These are phyloP conservation scores for Proteles cristata DNA, from an alignment of 2,113 vertebrate species.

Conservation along the genomic window DNA sequence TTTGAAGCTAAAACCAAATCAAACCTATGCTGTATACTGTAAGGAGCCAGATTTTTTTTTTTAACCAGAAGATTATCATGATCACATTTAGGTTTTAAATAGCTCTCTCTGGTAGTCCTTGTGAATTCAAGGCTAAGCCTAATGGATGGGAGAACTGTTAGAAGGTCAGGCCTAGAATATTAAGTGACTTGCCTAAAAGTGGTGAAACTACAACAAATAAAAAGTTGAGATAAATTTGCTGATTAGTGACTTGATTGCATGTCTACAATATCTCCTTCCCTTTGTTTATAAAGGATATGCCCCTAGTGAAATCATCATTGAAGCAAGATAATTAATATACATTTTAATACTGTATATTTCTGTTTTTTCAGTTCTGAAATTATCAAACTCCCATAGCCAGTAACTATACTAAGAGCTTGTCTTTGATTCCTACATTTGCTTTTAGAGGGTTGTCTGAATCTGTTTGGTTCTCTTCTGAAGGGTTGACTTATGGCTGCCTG, in stretches of 20 bases:
- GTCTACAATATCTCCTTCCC: not conserved
- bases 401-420: not conserved
- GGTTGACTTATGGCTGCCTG: not conserved
- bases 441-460: not conserved
- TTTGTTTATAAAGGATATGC: constrained; percentile 3
- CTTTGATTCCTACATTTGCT: not conserved
- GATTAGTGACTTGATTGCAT: constrained; percentile 18
- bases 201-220: not conserved
- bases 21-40: not conserved
- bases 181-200: constrained; percentile 6
- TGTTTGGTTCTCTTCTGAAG: not conserved
- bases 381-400: not conserved
- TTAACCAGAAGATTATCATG: not conserved
- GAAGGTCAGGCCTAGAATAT: not conserved
- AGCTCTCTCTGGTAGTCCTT: not conserved
- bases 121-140: not conserved
- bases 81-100: not conserved
- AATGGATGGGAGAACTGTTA: not conserved
- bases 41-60: not conserved
- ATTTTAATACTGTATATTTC: not conserved
- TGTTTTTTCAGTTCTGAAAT: constrained; percentile 20
- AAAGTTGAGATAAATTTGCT: not conserved
- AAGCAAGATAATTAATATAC: not conserved
- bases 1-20: not conserved
- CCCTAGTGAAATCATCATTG: not conserved